Percentiles rank a stretch among this genome's conserved stretches.
Evolutionary conservation across 2,113 vertebrate species (phyloP).

Genomic region (Salvelinus alpinus): DNA sequence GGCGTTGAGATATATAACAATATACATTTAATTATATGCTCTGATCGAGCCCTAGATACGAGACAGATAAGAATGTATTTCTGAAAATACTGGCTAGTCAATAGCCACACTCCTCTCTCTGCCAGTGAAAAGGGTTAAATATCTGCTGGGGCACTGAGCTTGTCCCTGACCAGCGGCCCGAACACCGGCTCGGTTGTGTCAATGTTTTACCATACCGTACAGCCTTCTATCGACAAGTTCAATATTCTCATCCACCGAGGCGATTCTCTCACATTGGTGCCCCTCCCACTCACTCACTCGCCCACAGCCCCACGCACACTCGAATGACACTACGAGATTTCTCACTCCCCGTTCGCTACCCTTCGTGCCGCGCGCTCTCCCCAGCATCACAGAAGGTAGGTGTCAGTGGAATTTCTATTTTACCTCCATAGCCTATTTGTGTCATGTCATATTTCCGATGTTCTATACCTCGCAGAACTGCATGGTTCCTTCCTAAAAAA

Average conservation of each 20-base stretch:
- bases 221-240: neutral
- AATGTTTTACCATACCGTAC: neutral
- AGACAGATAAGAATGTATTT: neutral
- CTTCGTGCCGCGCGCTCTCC: neutral
- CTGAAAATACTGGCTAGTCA: neutral
- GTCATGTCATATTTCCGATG: neutral
- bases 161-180: neutral
- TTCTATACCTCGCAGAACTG: neutral
- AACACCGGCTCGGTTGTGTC: neutral
- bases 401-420: neutral
- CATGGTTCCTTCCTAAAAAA: neutral
- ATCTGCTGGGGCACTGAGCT: neutral
- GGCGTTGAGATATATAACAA: too few species aligned
- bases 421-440: neutral
- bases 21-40: too few species aligned
- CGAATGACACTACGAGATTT: neutral
- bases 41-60: neutral
- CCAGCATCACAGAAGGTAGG: slow-evolving; percentile 3
- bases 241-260: neutral
- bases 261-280: neutral
- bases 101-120: neutral
- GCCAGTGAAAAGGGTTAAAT: neutral
- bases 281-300: neutral
- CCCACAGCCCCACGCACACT: neutral
- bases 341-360: neutral